Conservation (phyloP, 2,888 invertebrate genomes). For the Drosophila anomelani region DNA sequence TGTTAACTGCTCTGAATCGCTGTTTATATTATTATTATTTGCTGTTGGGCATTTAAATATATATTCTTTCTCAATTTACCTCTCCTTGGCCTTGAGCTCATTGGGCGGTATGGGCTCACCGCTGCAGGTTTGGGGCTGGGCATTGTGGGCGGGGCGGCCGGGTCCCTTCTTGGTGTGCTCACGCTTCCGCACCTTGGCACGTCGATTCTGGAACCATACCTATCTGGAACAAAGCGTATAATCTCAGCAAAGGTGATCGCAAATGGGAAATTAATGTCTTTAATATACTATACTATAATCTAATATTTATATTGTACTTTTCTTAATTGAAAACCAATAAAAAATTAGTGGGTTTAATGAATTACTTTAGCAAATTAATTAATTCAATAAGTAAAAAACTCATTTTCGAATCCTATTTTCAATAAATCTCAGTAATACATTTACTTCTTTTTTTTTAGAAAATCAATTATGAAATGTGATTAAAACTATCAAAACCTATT, state of each 20-base stretch:
- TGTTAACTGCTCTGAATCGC: no score
- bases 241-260: constrained; percentile 77
- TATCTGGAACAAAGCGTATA: constrained; percentile 89
- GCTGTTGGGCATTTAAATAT: neutral
- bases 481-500: no score
- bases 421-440: no score
- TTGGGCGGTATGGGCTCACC: constrained; percentile 98
- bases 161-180: constrained; percentile 99
- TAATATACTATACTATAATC: neutral
- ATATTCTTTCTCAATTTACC: constrained; percentile 84
- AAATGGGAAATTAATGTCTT: neutral
- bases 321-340: neutral
- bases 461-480: no score
- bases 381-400: neutral
- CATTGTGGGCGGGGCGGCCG: constrained; percentile 98
- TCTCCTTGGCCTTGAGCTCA: constrained; percentile 93
- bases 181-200: constrained; percentile 99
- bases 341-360: neutral
- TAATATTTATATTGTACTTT: neutral
- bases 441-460: no score
- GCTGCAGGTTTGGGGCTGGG: constrained; percentile 98
- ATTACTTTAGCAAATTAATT: neutral
- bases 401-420: neutral
- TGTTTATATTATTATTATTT: no score
- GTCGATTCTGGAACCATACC: constrained; percentile 99